Evolutionary conservation across 2,113 vertebrate genomes (phyloP).

Genomic region (Chionodraco myersi): DNA sequence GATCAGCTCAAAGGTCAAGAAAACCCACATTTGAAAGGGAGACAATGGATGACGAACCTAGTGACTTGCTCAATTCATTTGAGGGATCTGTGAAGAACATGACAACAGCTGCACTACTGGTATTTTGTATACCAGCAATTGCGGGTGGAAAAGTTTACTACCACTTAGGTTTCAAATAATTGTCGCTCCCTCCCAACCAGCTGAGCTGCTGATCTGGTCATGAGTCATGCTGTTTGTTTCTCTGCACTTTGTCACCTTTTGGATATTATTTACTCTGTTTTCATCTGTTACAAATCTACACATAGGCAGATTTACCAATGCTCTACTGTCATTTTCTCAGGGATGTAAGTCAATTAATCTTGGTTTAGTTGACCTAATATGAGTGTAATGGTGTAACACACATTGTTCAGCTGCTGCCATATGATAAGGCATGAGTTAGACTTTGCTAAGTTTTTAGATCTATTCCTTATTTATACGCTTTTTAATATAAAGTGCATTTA

Average conservation of each 20-base stretch:
- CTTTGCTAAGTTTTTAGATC: not conserved
- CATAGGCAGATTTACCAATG: not conserved
- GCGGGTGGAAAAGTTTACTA: no score
- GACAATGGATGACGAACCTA: no score
- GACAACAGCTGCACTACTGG: no score
- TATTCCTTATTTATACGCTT: not conserved
- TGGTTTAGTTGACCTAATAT: not conserved
- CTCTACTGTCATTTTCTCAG: not conserved
- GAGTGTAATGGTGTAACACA: not conserved
- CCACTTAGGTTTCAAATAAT: no score
- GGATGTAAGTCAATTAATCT: no score
- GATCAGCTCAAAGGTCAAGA: no score
- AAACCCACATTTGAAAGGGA: no score
- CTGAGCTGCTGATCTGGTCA: slow-evolving; percentile 19
- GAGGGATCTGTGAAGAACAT: no score
- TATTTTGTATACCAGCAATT: no score
- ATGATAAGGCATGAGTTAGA: not conserved
- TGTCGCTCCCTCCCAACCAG: slow-evolving; percentile 3
- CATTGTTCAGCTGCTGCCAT: not conserved
- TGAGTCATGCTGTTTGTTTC: slow-evolving; percentile 6
- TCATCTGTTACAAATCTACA: not conserved
- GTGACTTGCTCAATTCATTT: no score
- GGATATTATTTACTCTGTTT: not conserved
- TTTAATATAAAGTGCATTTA: not conserved
- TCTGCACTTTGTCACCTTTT: not conserved